Evolutionary conservation across 1,140 invertebrate genomes (phyloP), one percentile per base, ranked within the genome.

Genomic region (Drosophila carrolli): DNA sequence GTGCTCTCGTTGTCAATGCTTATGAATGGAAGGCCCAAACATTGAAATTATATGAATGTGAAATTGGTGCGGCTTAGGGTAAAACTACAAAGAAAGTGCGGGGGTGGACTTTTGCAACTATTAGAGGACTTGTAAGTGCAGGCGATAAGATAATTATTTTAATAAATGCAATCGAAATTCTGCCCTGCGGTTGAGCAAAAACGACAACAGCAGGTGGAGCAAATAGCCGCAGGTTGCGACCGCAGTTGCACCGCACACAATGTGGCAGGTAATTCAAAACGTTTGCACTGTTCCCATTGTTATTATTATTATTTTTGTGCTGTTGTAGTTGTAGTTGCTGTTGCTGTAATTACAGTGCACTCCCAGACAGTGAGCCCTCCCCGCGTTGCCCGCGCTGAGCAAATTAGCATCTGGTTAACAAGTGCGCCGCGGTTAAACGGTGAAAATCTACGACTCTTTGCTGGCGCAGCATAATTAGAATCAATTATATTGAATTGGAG

Each of bases 341-440:
- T 71, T 48, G 61, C 50, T 65, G 58, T 61, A 86, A 85, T 88
- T 86, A 78, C 51, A 76, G 54, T 57, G 55, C 38, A 60, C 58
- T 59, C 51, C 40, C 35, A 54, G 46, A 59, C 41, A 65, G 38
- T 27, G 59, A 35, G 43, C 14, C 46, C 44, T 13, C 27, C 16
- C 56, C 60, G 29, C 38, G 27, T 16, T 23, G 56, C 53, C 74
- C 41, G 46, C 35, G 14, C 19, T 13, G 8, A 37, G 43, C 55
- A 76, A 68, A 86, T 86, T 86, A 86, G 71, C 83, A 86, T 88
- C 83, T 86, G 79, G 83, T 86, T 86, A 86, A 83, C 83, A 86
- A 86, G 83, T 86, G 83, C 83, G 79, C 76, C 62, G 84, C 83
- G 67, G 75, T 65, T 86, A 86, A 86, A 88, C 76, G 84, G 83